Conservation (phyloP, 2,797 vertebrate genomes). For the Harpagifer antarcticus region DNA sequence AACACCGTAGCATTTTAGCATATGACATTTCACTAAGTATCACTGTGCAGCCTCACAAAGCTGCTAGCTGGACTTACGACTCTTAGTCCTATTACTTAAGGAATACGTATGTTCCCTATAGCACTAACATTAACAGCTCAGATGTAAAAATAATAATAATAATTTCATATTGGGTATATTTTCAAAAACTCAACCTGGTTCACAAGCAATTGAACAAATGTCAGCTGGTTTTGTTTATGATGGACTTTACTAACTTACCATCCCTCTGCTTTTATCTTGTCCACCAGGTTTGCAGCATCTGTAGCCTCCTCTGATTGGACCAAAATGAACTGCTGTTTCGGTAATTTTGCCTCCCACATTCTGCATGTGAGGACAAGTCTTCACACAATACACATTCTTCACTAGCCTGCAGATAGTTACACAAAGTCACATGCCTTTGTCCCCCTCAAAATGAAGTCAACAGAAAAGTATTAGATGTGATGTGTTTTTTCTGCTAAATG, state of each 20-base stretch:
- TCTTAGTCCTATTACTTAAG: not conserved
- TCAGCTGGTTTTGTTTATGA: not conserved
- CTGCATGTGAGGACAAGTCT: conserved; percentile 5
- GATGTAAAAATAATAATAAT: not conserved
- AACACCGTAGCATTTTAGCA: not conserved
- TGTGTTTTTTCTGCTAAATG: not conserved
- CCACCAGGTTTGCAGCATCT: conserved; percentile 5
- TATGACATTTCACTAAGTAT: too few species aligned
- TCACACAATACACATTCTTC: not conserved
- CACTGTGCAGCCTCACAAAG: too few species aligned
- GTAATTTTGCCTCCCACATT: not conserved
- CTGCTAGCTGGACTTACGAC: not conserved
- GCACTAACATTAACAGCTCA: not conserved
- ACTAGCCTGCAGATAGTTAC: not conserved
- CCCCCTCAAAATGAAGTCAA: not conserved
- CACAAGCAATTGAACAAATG: not conserved
- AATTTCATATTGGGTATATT: not conserved
- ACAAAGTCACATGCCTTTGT: not conserved
- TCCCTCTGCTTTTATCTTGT: not conserved
- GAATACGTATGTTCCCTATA: not conserved
- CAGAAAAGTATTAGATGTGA: not conserved
- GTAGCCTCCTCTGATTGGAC: not conserved
- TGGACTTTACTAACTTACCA: not conserved
- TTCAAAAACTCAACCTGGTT: not conserved
- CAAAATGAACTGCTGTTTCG: not conserved